A percentile compares a stretch with the other conserved stretches of the same genome.
Evolutionary conservation across 2,113 vertebrate species (phyloP).

Genomic region (Burhinus oedicnemus): DNA sequence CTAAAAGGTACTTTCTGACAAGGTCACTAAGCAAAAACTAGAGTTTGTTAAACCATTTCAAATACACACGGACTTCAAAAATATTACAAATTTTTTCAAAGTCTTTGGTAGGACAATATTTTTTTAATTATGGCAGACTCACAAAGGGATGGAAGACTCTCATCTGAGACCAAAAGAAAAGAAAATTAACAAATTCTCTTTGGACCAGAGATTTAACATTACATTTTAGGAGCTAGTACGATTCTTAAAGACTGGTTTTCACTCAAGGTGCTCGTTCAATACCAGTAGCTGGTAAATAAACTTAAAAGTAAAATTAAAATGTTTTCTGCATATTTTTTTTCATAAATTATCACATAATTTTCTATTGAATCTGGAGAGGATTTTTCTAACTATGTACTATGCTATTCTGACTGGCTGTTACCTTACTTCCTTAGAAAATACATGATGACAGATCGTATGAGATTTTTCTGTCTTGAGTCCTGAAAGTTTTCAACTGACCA

Average conservation of each 20-base stretch:
- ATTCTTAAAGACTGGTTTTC: not conserved
- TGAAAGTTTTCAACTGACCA: not conserved
- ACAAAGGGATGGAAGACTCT: not conserved
- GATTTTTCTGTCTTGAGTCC: not conserved
- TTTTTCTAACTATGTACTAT: not conserved
- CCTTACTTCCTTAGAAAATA: not conserved
- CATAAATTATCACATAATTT: not conserved
- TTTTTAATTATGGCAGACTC: not conserved
- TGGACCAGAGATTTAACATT: not conserved
- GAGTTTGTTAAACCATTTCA: not conserved
- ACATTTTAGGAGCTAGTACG: not conserved
- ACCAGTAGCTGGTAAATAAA: not conserved
- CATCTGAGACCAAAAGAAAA: not conserved
- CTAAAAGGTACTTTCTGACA: not conserved
- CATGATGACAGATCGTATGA: accelerated
- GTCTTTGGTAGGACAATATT: not conserved
- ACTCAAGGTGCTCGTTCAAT: not conserved
- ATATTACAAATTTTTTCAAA: not conserved
- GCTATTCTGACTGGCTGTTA: not conserved
- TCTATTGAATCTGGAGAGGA: not conserved
- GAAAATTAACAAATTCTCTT: not conserved
- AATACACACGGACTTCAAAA: not conserved
- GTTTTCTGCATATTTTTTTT: not conserved
- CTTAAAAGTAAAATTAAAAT: not conserved
- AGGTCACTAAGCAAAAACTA: not conserved